These are phyloP conservation scores for Scyliorhinus canicula DNA, from an alignment of 2,797 vertebrate species.

Conservation along the genomic window DNA sequence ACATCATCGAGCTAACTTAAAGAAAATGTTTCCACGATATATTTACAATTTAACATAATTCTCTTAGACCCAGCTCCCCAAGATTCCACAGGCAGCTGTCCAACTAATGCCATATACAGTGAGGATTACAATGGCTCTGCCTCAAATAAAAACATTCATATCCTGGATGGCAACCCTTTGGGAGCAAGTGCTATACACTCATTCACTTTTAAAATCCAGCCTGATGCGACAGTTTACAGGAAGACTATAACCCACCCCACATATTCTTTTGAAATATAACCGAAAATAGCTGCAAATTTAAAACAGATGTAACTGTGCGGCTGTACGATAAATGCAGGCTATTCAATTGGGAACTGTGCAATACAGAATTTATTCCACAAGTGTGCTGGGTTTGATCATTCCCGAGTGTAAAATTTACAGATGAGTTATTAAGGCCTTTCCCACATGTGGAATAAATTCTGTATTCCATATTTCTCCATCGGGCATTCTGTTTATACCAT, in stretches of 20 bases:
- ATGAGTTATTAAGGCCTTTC: constrained; percentile 35
- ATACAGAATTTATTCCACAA: constrained; percentile 21
- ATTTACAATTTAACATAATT: constrained; percentile 1
- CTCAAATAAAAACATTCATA: not conserved
- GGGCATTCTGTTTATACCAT: constrained; percentile 16
- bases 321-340: not conserved
- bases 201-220: not conserved
- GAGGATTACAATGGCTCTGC: not conserved
- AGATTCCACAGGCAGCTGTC: not conserved
- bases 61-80: not conserved
- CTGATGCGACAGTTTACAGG: not conserved
- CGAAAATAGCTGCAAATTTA: constrained; percentile 22
- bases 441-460: constrained; percentile 31
- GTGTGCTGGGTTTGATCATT: constrained; percentile 25
- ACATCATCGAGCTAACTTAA: not conserved
- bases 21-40: not conserved
- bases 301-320: constrained; percentile 31
- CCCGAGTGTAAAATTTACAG: not conserved
- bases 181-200: not conserved
- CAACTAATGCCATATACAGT: constrained; percentile 10
- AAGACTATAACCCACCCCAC: not conserved
- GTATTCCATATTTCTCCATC: constrained; percentile 3
- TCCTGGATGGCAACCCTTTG: constrained; percentile 4
- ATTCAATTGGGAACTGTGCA: constrained; percentile 18
- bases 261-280: not conserved